Conservation (phyloP, 1,140 invertebrate species). For the Gyrodactylus salaris region DNA sequence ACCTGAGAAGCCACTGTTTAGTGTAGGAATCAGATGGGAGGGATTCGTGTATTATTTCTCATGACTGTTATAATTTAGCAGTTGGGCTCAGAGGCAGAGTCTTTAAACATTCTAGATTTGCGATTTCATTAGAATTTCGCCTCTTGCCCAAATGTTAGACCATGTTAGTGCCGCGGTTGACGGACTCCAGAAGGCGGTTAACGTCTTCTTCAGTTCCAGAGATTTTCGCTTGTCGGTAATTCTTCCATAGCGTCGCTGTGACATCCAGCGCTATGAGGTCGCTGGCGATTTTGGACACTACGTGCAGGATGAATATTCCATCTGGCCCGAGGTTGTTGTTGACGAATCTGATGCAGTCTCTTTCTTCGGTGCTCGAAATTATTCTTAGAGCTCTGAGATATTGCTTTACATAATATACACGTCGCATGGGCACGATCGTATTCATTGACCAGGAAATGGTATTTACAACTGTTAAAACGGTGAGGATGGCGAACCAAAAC, state of each 20-base stretch:
- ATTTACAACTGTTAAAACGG: constrained; percentile 19
- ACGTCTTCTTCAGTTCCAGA: constrained; percentile 7
- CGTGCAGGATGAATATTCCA: constrained; percentile 11
- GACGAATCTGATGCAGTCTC: constrained; percentile 5
- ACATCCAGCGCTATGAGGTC: constrained; percentile 10
- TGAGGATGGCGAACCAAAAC: constrained; percentile 26
- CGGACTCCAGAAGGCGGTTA: constrained; percentile 1
- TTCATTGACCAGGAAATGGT: constrained; percentile 16
- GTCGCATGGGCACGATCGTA: constrained; percentile 10
- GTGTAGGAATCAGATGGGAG: no score
- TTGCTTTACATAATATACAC: constrained; percentile 18
- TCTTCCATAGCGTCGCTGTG: constrained; percentile 6
- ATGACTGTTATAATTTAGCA: no score
- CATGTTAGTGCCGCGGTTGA: constrained; percentile 1
- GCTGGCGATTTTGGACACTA: constrained; percentile 11
- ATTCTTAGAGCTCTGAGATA: constrained; percentile 15
- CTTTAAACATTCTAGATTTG: no score
- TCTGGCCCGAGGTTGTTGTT: constrained; percentile 8
- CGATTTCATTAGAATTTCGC: not conserved
- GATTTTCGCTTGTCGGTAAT: constrained; percentile 6
- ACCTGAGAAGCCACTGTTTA: no score
- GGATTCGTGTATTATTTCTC: no score
- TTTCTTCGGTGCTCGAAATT: constrained; percentile 9
- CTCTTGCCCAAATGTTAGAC: not conserved
- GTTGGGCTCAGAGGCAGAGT: no score